Base-by-base conservation (phyloP, 2,113 vertebrate genomes). In the Alethe castanea region DNA sequence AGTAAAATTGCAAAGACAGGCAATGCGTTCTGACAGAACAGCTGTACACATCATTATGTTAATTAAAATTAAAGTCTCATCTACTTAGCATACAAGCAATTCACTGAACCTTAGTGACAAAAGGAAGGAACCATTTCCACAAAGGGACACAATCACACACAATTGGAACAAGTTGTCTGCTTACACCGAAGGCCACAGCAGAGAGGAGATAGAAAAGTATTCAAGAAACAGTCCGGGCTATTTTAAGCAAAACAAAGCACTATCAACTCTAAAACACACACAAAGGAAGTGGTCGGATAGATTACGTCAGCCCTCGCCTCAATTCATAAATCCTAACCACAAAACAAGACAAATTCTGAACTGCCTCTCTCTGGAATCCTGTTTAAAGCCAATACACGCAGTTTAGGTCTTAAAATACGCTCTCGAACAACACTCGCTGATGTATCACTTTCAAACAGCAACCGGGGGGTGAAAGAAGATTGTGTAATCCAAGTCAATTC, bases 281-380 rank as follows among this genome's bases (percentile, higher is more conserved):
- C 98, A 98, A 97, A 98, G 97, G 97, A 98, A 98, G 97, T 97
- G 97, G 96, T 86, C 76, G 92, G 96, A 96, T 96, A 96, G 97
- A 98, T 98, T 98, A 98, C 98, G 97, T 97, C 97, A 98, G 96
- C 97, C 96, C 96, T 98, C 42, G 96, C 97, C 97, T 97, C 97
- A 95, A 98, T 98, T 98, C 98, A 98, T 96, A 98, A 98, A 98
- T 96, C 96, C 88, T 94, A 91, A 97, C 98, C 98, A 35, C 97
- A 97, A 97, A 96, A 97, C 90, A 92, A 96, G 96, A 91, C 92
- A 89, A 96, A 97, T 95, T 93, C 91, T 95, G 62, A 96, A 67
- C 56, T 40, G 95, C 88, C 88, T 96, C 94, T 92, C 96, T 93
- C 94, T 95, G 92, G 80, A 96, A 97, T 93, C 48, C 47, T 14